Conservation (phyloP, 2,888 invertebrate species). For the Laothoe populi region DNA sequence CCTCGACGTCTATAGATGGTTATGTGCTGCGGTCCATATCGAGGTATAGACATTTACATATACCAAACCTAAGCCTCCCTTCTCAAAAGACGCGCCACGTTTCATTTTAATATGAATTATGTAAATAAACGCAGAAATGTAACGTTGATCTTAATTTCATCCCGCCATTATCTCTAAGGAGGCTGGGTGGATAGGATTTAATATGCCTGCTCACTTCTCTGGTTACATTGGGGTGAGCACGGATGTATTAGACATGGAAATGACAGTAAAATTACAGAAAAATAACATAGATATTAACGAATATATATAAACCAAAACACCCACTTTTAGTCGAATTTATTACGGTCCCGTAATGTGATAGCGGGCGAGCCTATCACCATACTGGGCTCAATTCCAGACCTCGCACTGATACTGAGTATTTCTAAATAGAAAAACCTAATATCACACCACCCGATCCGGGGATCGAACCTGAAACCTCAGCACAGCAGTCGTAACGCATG, state of each 20-base stretch:
- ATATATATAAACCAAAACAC: too few species aligned
- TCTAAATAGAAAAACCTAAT: too few species aligned
- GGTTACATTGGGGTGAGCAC: constrained; percentile 39
- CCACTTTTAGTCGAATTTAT: too few species aligned
- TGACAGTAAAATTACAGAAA: background rate
- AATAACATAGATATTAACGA: background rate
- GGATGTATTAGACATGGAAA: constrained; percentile 29
- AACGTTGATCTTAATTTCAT: constrained; percentile 61
- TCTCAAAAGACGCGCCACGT: background rate
- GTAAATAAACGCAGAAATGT: constrained; percentile 49
- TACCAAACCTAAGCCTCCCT: background rate
- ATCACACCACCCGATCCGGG: too few species aligned
- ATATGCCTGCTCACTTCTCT: constrained; percentile 42
- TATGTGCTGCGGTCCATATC: too few species aligned
- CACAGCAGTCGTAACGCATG: too few species aligned
- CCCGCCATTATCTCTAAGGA: constrained; percentile 54
- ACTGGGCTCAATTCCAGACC: too few species aligned
- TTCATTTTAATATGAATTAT: constrained; percentile 48
- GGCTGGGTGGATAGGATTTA: constrained; percentile 52
- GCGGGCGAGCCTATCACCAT: too few species aligned
- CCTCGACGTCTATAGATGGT: too few species aligned
- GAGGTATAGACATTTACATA: background rate
- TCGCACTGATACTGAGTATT: too few species aligned
- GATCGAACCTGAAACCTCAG: too few species aligned
- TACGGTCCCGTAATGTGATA: too few species aligned